Evolutionary conservation across 2,888 invertebrate species (phyloP).

Genomic region (Chirona hameri): DNA sequence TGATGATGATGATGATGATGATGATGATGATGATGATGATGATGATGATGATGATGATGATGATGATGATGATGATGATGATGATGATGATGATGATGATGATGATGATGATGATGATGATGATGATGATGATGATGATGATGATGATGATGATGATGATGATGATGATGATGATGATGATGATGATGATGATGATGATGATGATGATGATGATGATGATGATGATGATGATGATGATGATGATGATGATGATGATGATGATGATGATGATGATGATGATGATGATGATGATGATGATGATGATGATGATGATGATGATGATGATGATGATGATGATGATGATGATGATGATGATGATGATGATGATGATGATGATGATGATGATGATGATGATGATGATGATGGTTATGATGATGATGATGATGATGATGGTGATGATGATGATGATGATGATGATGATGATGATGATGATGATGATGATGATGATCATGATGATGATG

Average conservation of each 20-base stretch:
- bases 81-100: constrained; percentile 10
- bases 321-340: constrained; percentile 22
- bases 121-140: constrained; percentile 22
- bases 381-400: too few species aligned
- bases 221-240: constrained; percentile 22
- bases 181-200: constrained; percentile 22
- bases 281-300: constrained; percentile 22
- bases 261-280: constrained; percentile 22
- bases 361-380: constrained; percentile 22
- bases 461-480: constrained; percentile 22
- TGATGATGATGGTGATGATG: constrained; percentile 22
- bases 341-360: constrained; percentile 22
- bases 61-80: constrained; percentile 12
- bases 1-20: constrained; percentile 9
- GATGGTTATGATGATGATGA: too few species aligned
- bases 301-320: constrained; percentile 22
- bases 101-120: constrained; percentile 22
- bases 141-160: constrained; percentile 22
- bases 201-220: constrained; percentile 22
- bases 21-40: constrained; percentile 22
- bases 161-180: constrained; percentile 22
- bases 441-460: constrained; percentile 22
- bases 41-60: constrained; percentile 22
- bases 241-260: constrained; percentile 22
- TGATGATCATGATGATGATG: constrained; percentile 9